Evolutionary conservation across 2,888 invertebrate genomes (phyloP), one percentile per base, ranked within the genome.

Genomic region (Deilephila porcellus): DNA sequence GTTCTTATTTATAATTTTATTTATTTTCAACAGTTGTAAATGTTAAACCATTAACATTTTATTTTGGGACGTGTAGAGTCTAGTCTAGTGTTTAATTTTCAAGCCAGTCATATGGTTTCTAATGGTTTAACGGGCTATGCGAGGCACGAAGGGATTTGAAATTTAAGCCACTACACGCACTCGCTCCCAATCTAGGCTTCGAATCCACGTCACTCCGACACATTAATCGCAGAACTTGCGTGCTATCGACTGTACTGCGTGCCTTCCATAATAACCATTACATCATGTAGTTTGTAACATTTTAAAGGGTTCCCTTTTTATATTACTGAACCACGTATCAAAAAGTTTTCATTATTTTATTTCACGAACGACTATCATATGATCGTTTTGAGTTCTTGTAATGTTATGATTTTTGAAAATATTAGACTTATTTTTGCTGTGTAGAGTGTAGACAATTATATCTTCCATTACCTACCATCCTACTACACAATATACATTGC

Each of bases 131-230:
- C 56, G 17, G 4, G 56, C 56, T n/a, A n/a, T 56, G 56, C 6
- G 56, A 56, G n/a, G 56, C n/a, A 56, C n/a, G 56, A n/a, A n/a
- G 7, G 56, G 56, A 56, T 56, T 56, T 56, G 56, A 6, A n/a
- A 56, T 56, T n/a, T 56, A 56, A 56, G 56, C 56, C 56, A 6
- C n/a, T n/a, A n/a, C n/a, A 56, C 17, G 56, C 19, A n/a, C n/a
- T 56, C 56, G n/a, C n/a, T 56, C 56, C n/a, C 56, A 56, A 56
- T 56, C 56, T 56, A n/a, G 56, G 56, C n/a, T 56, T 56, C 56
- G 56, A 56, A 56, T n/a, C 56, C 6, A 56, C 56, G 6, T n/a
- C 56, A 56, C 56, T 56, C 5, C 45, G 45, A 45, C 45, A n/a
- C n/a, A 56, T n/a, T n/a, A n/a, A n/a, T 56, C 17, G 56, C n/a